These are phyloP conservation scores for Luffia ferchaultella DNA, from an alignment of 2,888 invertebrate genomes.

Conservation along the genomic window DNA sequence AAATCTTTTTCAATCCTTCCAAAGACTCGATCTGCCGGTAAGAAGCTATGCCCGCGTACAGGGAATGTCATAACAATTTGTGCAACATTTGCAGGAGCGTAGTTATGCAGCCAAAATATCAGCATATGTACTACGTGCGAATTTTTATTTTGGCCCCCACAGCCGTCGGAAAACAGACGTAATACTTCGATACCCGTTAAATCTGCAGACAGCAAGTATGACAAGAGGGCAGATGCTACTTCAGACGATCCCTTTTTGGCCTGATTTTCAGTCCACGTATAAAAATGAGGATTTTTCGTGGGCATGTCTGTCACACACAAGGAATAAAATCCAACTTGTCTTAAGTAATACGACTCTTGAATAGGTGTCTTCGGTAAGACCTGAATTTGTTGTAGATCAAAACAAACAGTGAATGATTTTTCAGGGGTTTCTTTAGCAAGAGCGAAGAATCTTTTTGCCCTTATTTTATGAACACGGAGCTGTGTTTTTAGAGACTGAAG, in stretches of 20 bases:
- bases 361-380: constrained; percentile 1
- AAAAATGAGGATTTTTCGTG: constrained; percentile 16
- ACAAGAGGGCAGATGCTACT: constrained; percentile 9
- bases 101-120: constrained; percentile 10
- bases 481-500: neutral
- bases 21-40: constrained; percentile 13
- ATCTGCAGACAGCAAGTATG: constrained; percentile 10
- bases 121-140: constrained; percentile 12
- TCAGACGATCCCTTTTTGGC: constrained; percentile 12
- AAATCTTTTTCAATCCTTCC: constrained; percentile 10
- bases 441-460: neutral
- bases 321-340: constrained; percentile 13
- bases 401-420: neutral
- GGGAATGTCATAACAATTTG: constrained; percentile 11
- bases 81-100: constrained; percentile 8
- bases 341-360: constrained; percentile 13
- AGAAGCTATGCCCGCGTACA: constrained; percentile 13
- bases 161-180: constrained; percentile 20
- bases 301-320: constrained; percentile 19
- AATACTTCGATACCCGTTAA: constrained; percentile 13
- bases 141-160: constrained; percentile 21
- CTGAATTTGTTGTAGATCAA: constrained; percentile 2
- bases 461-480: constrained; percentile 1
- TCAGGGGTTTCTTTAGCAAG: neutral
- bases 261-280: constrained; percentile 18